These are phyloP conservation scores for Macropodus opercularis DNA, from an alignment of 2,797 vertebrate genomes.

Conservation along the genomic window DNA sequence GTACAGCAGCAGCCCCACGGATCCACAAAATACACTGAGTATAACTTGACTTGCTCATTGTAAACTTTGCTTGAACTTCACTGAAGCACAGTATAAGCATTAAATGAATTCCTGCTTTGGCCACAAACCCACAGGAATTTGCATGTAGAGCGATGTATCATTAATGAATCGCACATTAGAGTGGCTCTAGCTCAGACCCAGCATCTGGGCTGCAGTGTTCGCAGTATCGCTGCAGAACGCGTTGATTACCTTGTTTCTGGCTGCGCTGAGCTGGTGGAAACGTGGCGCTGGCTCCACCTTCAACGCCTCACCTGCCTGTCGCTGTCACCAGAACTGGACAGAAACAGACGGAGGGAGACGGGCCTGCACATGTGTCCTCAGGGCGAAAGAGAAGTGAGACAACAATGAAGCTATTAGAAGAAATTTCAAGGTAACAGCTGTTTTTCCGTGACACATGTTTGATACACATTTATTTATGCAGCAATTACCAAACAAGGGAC, in stretches of 20 bases:
- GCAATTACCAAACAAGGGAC: no score
- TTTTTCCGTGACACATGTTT: no score
- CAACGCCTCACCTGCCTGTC: constrained; percentile 31
- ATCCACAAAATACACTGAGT: constrained; percentile 25
- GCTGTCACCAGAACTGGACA: constrained; percentile 18
- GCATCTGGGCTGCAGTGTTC: constrained; percentile 36
- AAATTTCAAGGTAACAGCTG: no score
- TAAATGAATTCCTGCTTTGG: constrained; percentile 14
- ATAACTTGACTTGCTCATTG: constrained; percentile 30
- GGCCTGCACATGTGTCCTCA: constrained; percentile 22
- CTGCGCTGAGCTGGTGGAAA: constrained; percentile 30
- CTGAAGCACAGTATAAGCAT: constrained; percentile 33
- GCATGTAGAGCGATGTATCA: constrained; percentile 26
- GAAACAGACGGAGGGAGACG: constrained; percentile 37
- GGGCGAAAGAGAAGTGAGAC: constrained; percentile 31
- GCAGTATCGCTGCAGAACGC: constrained; percentile 37
- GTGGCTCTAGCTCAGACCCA: constrained; percentile 27
- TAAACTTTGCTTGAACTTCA: constrained; percentile 59
- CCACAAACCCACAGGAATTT: constrained; percentile 52
- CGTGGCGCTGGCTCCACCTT: not conserved
- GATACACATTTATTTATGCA: no score
- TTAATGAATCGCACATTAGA: constrained; percentile 62
- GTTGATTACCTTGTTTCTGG: constrained; percentile 30
- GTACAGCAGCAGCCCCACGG: constrained; percentile 4
- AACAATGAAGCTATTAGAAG: constrained; percentile 42